These are phyloP conservation scores for Ryuthela nishihirai DNA, from an alignment of 2,888 invertebrate species.

Conservation along the genomic window DNA sequence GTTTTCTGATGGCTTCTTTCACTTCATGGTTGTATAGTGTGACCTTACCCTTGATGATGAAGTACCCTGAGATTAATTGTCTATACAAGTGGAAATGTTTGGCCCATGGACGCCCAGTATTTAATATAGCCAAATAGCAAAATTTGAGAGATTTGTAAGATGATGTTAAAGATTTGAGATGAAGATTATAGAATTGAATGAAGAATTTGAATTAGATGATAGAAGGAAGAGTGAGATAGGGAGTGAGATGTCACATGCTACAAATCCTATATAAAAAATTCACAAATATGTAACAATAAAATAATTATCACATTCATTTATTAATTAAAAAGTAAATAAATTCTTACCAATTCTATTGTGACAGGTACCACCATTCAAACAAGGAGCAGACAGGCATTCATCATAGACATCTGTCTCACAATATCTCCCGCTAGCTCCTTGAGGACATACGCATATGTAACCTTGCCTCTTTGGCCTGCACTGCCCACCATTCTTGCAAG, in stretches of 20 bases:
- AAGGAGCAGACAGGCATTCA: conserved; percentile 89
- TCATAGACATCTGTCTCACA: conserved; percentile 82
- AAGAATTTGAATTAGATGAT: no score
- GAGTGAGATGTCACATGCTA: neutral
- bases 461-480: conserved; percentile 46
- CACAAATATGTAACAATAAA: neutral
- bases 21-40: no score
- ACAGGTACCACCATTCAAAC: conserved; percentile 88
- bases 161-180: no score
- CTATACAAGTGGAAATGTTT: no score
- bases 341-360: conserved; percentile 62
- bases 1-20: no score
- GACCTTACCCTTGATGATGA: no score
- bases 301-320: neutral
- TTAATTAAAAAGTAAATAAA: neutral
- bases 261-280: neutral
- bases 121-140: no score
- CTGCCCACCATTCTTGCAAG: conserved; percentile 46
- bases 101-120: no score
- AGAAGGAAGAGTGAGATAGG: no score
- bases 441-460: conserved; percentile 66
- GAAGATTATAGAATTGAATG: no score
- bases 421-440: conserved; percentile 76
- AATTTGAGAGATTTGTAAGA: no score
- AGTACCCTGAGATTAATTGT: no score